Base-by-base conservation (phyloP, 2,888 invertebrate species). In the Mallateleia sp. region DNA sequence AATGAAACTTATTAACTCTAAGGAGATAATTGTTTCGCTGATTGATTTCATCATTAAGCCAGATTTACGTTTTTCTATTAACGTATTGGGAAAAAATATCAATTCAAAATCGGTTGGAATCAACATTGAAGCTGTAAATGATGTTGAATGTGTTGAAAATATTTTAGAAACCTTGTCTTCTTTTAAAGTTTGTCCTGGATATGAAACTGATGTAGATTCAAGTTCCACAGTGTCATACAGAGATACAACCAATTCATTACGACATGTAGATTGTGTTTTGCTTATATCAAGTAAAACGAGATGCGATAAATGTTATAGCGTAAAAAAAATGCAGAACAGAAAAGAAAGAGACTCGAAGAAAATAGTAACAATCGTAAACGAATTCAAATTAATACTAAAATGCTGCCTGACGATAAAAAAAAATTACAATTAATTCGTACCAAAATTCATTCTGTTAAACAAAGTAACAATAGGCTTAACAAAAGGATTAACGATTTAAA, bases 1-100 rank as follows among this genome's bases (percentile, higher is more conserved):
- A n/a, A n/a, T n/a, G n/a, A n/a, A n/a, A n/a, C n/a, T n/a, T n/a
- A n/a, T n/a, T n/a, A n/a, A n/a, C n/a, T n/a, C n/a, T n/a, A n/a
- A n/a, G n/a, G n/a, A n/a, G n/a, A n/a, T n/a, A n/a, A n/a, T n/a
- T n/a, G n/a, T n/a, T n/a, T n/a, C n/a, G n/a, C n/a, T n/a, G n/a
- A n/a, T n/a, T n/a, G 56, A 56, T 15, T 6, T 56, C 6, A 56
- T 56, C 25, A 25, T 56, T 25, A 24, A 56, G 25, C n/a, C 56
- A 25, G 56, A 56, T n/a, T 56, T 56, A 56, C 56, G 25, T 22
- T 54, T 54, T 54, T 54, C 6, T 54, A 54, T 54, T 6, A 54
- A 54, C 22, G 24, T 54, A 54, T 54, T 54, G 22, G 54, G 54
- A 54, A 54, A 54, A 54, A 54, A 24, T 22, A 15, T 54, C 6